phyloP scores from a whole-genome alignment of 2,888 invertebrate genomes.

The Meiosimyza platycephala region DNA sequence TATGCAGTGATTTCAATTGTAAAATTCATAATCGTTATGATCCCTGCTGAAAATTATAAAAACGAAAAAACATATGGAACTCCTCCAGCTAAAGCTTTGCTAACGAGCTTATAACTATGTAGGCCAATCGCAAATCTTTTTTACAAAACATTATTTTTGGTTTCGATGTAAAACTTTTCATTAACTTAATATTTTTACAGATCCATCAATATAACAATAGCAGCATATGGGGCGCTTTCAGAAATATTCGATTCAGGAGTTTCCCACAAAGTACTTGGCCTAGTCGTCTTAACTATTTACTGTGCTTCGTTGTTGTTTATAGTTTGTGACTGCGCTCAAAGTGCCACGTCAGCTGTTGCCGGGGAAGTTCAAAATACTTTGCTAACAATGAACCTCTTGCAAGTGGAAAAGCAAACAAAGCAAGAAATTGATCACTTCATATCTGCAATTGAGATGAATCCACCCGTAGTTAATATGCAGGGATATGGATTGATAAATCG shows the following conservation, averaged over 20 bases:
- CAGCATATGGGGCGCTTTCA: conserved; percentile 75
- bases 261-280: conserved; percentile 75
- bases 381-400: conserved; percentile 71
- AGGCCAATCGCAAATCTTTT: too few species aligned
- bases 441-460: conserved; percentile 76
- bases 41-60: too few species aligned
- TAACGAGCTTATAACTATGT: too few species aligned
- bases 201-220: conserved; percentile 76
- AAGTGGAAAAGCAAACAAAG: conserved; percentile 72
- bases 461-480: conserved; percentile 75
- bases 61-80: too few species aligned
- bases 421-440: conserved; percentile 77
- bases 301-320: conserved; percentile 73
- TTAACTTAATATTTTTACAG: conserved; percentile 54
- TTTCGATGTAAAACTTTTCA: not conserved
- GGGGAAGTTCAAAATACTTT: conserved; percentile 73
- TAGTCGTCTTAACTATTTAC: conserved; percentile 73
- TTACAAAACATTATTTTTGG: too few species aligned
- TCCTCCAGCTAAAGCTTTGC: too few species aligned
- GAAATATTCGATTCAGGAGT: conserved; percentile 77
- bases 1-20: too few species aligned
- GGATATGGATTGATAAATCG: conserved; percentile 76
- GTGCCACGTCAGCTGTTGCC: conserved; percentile 73
- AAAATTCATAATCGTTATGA: too few species aligned
- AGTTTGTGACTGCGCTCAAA: conserved; percentile 77